phyloP scores from a whole-genome alignment of 2,888 invertebrate genomes.

The Monoplex corrugatus region DNA sequence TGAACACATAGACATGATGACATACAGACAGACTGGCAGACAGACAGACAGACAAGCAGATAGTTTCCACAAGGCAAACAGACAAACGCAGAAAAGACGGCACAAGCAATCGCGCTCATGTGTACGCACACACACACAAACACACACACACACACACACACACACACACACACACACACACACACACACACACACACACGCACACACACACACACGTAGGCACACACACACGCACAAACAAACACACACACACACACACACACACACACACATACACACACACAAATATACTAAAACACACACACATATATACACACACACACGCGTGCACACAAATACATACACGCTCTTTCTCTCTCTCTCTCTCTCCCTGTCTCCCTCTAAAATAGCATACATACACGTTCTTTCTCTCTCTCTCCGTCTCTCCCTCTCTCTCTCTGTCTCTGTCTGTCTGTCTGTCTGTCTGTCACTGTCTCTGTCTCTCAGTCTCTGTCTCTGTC shows the following conservation, averaged over 20 bases:
- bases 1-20: slow-evolving; percentile 33
- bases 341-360: not conserved
- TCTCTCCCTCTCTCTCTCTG: not conserved
- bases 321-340: not conserved
- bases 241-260: not conserved
- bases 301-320: not conserved
- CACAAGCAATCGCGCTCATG: too few relatives aligned
- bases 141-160: too few relatives aligned
- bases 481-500: too few relatives aligned
- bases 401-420: not conserved
- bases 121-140: too few relatives aligned
- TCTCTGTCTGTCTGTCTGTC: too few relatives aligned
- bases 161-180: too few relatives aligned
- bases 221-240: not conserved
- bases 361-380: not conserved
- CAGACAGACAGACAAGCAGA: slow-evolving; percentile 4
- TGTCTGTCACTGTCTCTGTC: too few relatives aligned
- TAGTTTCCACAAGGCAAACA: not conserved
- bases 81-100: not conserved
- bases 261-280: not conserved
- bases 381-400: too few relatives aligned
- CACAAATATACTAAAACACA: not conserved
- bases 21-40: slow-evolving; percentile 33
- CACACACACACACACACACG: too few relatives aligned
- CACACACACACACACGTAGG: too few relatives aligned